Evolutionary conservation across 2,888 invertebrate genomes (phyloP), one percentile per base, ranked within the genome.

Genomic region (Cremastobaeus sp.): DNA sequence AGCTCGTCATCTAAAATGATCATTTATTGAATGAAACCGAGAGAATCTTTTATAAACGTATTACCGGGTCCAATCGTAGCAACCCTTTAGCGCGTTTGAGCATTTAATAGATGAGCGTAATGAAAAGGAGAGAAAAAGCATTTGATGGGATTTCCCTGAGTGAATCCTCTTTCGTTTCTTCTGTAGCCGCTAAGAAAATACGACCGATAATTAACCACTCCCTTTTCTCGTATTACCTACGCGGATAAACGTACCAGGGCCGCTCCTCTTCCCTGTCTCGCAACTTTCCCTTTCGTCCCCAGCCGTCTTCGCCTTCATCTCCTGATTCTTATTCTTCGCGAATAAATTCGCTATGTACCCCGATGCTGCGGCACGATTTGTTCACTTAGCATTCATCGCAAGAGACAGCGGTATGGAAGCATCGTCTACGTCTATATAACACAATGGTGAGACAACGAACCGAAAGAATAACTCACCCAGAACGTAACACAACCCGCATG

Each of bases 371-470:
- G 69, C 75, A 77, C 77, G 77, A 80, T 79, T 77, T 77, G 77
- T 77, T 78, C 80, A 78, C 77, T 83, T 82, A 79, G 81, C 81
- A 82, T 82, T 81, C 83, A 80, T 69, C 75, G 71, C 77, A 78
- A 71, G 77, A 71, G 77, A 74, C 75, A 69, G 62, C 74, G 60
- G 68, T 71, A 66, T 72, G 66, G 76, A 74, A 77, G 78, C 78
- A 79, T 79, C 79, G 77, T 78, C 78, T 78, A 77, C 78, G 79
- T 80, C 80, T 79, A 79, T 77, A 76, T 82, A 82, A 81, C 83
- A 84, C 84, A 84, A 84, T 84, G 83, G 82, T 79, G 82, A 83
- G 84, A 84, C 84, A 83, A 84, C 84, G 84, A 84, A 84, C 83
- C 82, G 83, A 84, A 84, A 84, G 81, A 83, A 83, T 83, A 83